Base-by-base conservation (phyloP, 1,140 invertebrate genomes). In the Propsilocerus akamusi region DNA sequence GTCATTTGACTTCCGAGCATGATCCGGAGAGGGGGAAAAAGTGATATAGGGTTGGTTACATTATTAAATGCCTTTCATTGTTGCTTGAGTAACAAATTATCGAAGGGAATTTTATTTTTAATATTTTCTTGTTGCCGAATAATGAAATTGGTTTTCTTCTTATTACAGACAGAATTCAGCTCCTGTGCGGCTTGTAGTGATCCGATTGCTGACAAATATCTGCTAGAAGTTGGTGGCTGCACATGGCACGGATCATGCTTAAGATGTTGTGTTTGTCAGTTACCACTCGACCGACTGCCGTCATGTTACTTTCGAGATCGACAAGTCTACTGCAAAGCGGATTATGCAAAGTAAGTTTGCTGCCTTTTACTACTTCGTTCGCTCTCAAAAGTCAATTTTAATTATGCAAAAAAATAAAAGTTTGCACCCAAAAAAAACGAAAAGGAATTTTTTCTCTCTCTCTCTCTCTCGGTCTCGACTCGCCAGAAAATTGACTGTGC, bases 311-410 rank as follows among this genome's bases (percentile, higher is more conserved):
- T 86, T 28, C 69, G 79, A 53, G 83, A 86, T 56, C 75, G 80
- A 55, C 76, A 78, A 57, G 74, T 88, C 55, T 88, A 84, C 70
- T 90, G 86, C 69, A 82, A 83, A 63, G 71, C 76, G 49, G 85
- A 88, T 64, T 89, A 88, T 61, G 76, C 78, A 60, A 84, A 83
- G 84, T 87, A 68, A 77, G 77, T 73, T 14, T n/a, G n/a, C n/a
- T 14, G n/a, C 20, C 2, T 14, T 17, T 6, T 34, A 34, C 30
- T n/a, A 4, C n/a, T 30, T 30, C 6, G 2, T 30, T 30, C 6
- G 28, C n/a, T n/a, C n/a, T n/a, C n/a, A n/a, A n/a, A n/a, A n/a
- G n/a, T n/a, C n/a, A n/a, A n/a, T n/a, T n/a, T n/a, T n/a, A n/a
- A n/a, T n/a, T n/a, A n/a, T n/a, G n/a, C n/a, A n/a, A n/a, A n/a